Conservation (phyloP, 2,888 invertebrate genomes). For the Eubasilissa splendida region DNA sequence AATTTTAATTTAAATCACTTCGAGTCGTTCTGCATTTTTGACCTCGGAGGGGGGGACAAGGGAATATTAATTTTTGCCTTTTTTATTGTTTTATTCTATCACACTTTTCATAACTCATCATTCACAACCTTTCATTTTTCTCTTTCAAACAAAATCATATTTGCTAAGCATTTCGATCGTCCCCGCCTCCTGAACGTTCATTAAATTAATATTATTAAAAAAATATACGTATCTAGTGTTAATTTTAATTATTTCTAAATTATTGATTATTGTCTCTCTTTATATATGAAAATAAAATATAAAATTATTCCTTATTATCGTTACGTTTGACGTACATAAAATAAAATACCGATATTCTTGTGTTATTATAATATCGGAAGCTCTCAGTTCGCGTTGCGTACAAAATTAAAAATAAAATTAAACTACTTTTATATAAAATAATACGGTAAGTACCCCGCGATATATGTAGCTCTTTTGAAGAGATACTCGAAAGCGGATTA, state of each 20-base stretch:
- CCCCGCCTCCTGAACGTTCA: slow-evolving; percentile 48
- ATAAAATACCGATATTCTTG: slow-evolving; percentile 15
- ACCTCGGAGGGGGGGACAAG: slow-evolving; percentile 72
- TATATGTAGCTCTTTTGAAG: slow-evolving; percentile 8
- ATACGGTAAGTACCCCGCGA: slow-evolving; percentile 17
- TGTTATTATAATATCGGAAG: slow-evolving; percentile 13
- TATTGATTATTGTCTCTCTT: slow-evolving; percentile 36
- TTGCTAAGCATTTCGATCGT: slow-evolving; percentile 48
- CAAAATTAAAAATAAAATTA: slow-evolving; percentile 2
- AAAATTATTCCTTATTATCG: slow-evolving; percentile 22
- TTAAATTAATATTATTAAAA: slow-evolving; percentile 24
- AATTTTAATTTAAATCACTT: slow-evolving; percentile 44
- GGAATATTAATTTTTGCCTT: slow-evolving; percentile 65
- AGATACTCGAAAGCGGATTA: background rate
- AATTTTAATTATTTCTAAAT: slow-evolving; percentile 15
- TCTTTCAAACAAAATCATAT: slow-evolving; percentile 10
- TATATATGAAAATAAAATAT: slow-evolving; percentile 13
- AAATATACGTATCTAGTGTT: slow-evolving; percentile 6
- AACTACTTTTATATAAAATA: slow-evolving; percentile 25
- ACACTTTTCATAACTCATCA: slow-evolving; percentile 12
- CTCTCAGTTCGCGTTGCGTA: slow-evolving; percentile 17
- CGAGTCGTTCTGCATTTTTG: slow-evolving; percentile 63
- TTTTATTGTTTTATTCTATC: slow-evolving; percentile 1
- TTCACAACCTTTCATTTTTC: slow-evolving; percentile 4
- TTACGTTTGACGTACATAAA: slow-evolving; percentile 46